Evolutionary conservation across 2,888 invertebrate genomes (phyloP).

Genomic region (Sinopyrophorus schimmeli): DNA sequence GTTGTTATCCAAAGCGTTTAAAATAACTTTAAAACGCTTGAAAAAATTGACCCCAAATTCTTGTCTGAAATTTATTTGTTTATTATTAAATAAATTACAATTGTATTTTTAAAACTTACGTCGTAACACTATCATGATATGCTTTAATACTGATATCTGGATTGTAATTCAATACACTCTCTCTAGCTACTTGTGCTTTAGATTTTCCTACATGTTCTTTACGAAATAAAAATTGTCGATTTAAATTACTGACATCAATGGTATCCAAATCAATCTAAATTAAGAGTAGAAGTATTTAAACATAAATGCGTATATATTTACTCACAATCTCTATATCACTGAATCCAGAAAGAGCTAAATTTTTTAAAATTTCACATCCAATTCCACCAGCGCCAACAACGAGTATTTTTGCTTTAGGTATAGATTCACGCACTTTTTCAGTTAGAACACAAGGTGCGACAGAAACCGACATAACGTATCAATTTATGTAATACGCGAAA

Average conservation of each 20-base stretch:
- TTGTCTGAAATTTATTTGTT: conserved; percentile 64
- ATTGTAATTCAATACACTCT: conserved; percentile 86
- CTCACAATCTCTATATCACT: conserved; percentile 91
- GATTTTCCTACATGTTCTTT: conserved; percentile 98
- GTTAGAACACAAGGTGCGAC: conserved; percentile 68
- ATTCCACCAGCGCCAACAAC: conserved; percentile 98
- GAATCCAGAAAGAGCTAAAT: conserved; percentile 94
- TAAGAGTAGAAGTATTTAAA: neutral
- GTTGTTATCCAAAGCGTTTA: conserved; percentile 97
- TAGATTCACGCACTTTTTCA: conserved; percentile 65
- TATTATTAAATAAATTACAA: conserved; percentile 25
- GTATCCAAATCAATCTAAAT: conserved; percentile 97
- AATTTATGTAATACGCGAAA: too few relatives aligned
- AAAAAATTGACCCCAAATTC: conserved; percentile 91
- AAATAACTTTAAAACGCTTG: conserved; percentile 85
- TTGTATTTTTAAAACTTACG: conserved; percentile 61
- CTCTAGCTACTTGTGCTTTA: conserved; percentile 89
- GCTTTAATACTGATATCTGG: conserved; percentile 86
- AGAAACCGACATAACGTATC: conserved; percentile 27
- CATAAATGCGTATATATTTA: conserved; percentile 43
- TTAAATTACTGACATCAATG: conserved; percentile 98
- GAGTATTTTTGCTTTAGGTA: conserved; percentile 74
- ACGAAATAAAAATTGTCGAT: conserved; percentile 98
- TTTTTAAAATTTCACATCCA: conserved; percentile 97
- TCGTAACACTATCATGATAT: conserved; percentile 91